Evolutionary conservation across 2,888 invertebrate species (phyloP).

Genomic region (Octodonta nipae): DNA sequence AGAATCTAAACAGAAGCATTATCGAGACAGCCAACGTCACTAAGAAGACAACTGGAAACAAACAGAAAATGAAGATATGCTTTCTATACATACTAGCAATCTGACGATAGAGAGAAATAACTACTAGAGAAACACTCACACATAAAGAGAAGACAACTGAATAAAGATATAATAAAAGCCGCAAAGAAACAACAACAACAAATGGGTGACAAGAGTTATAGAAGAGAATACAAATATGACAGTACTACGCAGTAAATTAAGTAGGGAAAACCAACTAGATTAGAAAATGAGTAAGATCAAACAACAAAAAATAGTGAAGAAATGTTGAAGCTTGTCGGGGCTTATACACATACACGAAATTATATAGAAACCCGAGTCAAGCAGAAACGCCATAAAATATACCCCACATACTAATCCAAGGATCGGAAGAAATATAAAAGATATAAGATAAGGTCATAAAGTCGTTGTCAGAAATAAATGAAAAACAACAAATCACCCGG

Average conservation of each 20-base stretch:
- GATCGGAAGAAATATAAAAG: background rate
- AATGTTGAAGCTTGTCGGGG: background rate
- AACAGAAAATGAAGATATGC: no score
- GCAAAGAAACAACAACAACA: constrained; percentile 1
- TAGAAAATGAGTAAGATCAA: background rate
- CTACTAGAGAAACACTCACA: no score
- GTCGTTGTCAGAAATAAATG: constrained; percentile 1
- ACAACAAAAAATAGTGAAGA: constrained; percentile 1
- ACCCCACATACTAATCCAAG: constrained; percentile 1
- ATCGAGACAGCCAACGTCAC: background rate
- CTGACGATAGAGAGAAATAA: no score
- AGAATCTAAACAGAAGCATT: constrained; percentile 1
- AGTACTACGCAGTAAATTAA: constrained; percentile 2
- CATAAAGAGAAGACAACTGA: no score
- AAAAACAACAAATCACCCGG: no score
- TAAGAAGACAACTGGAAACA: no score
- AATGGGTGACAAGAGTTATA: constrained; percentile 2
- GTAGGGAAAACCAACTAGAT: background rate
- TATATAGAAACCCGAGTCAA: background rate
- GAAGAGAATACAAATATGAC: background rate
- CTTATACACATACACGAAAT: no score
- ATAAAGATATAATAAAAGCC: background rate
- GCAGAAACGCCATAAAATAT: constrained; percentile 2
- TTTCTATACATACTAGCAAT: background rate
- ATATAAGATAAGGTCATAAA: constrained; percentile 2